phyloP scores from a whole-genome alignment of 1,140 invertebrate genomes.

The Drosophila setifemur region DNA sequence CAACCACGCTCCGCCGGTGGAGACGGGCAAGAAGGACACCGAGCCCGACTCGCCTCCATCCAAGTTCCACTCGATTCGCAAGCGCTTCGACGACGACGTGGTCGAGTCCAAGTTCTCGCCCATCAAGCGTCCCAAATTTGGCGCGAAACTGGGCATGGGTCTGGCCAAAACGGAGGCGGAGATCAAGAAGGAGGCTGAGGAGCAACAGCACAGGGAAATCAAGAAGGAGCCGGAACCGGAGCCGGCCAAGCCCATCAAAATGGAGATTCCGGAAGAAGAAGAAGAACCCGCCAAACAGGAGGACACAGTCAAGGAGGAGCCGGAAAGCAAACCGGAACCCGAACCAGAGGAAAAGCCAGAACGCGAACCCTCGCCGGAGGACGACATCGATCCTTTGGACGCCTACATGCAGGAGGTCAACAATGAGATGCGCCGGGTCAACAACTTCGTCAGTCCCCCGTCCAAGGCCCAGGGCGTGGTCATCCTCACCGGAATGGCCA shows the following conservation, averaged over 20 bases:
- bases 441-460: conserved; percentile 85
- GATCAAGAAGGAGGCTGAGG: conserved; percentile 1
- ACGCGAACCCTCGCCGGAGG: conserved; percentile 69
- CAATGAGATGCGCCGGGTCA: conserved; percentile 95
- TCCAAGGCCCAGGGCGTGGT: conserved; percentile 84
- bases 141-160: conserved; percentile 46
- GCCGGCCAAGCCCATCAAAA: background rate
- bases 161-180: conserved; percentile 19
- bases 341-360: background rate
- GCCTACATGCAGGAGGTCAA: conserved; percentile 95
- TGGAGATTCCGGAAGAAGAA: conserved; percentile 5
- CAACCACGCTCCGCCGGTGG: conserved; percentile 59
- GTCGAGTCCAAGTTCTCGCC: conserved; percentile 84
- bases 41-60: conserved; percentile 66
- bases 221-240: conserved; percentile 8
- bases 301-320: background rate
- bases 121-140: conserved; percentile 57
- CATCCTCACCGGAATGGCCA: conserved; percentile 95
- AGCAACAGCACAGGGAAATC: background rate
- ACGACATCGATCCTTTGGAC: conserved; percentile 97
- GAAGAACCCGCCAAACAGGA: background rate
- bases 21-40: conserved; percentile 53
- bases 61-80: conserved; percentile 82
- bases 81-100: conserved; percentile 83
- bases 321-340: conserved; percentile 11